Percentiles rank a stretch among this genome's conserved stretches.
phyloP scores from a whole-genome alignment of 2,797 vertebrate genomes.

The Alectoris magna region DNA sequence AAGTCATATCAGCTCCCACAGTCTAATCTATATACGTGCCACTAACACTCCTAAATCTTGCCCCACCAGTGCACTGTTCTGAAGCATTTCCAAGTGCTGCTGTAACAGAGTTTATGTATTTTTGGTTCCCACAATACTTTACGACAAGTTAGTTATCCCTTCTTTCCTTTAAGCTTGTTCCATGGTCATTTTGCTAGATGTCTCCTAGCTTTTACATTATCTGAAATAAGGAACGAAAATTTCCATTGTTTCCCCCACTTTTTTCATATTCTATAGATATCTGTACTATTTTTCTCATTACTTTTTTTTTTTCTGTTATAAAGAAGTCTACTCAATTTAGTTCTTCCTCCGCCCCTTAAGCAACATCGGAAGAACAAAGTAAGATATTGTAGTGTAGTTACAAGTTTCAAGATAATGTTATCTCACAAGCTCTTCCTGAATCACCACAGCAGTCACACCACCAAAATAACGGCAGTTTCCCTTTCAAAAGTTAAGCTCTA shows the following conservation, averaged over 20 bases:
- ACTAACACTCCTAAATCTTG: not conserved
- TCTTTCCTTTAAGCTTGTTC: not conserved
- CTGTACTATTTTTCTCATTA: not conserved
- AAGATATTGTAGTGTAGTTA: not conserved
- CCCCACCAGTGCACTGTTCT: fast-evolving
- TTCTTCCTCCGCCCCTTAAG: not conserved
- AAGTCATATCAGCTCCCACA: not conserved
- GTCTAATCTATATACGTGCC: not conserved
- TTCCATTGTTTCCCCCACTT: not conserved
- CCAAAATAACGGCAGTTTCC: not conserved
- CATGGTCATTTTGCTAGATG: not conserved
- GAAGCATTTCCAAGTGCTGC: not conserved
- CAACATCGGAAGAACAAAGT: not conserved
- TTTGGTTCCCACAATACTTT: not conserved
- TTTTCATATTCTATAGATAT: not conserved
- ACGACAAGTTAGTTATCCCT: not conserved
- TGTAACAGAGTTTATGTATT: not conserved
- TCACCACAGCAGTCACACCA: not conserved
- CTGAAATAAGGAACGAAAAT: not conserved
- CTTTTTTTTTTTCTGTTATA: not conserved
- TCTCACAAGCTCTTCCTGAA: not conserved
- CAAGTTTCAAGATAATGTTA: not conserved
- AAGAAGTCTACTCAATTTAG: not conserved
- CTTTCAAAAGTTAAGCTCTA: not conserved
- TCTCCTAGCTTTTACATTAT: not conserved